Evolutionary conservation across 2,888 invertebrate species (phyloP).

Genomic region (Eupithecia exiguata): DNA sequence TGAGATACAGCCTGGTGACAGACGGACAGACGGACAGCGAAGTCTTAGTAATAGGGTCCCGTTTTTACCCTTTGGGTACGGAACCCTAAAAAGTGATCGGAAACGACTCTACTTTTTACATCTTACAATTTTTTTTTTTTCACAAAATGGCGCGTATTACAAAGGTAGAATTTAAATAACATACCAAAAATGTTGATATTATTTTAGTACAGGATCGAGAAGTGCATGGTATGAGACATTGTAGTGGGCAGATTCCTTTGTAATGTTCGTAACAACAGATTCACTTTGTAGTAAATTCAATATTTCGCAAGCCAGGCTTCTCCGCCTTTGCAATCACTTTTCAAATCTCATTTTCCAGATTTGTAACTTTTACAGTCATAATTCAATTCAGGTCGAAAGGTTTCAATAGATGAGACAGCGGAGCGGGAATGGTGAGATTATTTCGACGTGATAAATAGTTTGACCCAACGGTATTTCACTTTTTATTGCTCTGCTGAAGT

Average conservation of each 20-base stretch:
- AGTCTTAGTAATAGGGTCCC: too few species aligned
- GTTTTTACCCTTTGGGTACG: too few species aligned
- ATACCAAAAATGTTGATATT: background rate
- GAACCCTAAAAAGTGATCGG: too few species aligned
- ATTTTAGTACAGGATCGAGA: background rate
- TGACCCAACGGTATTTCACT: conserved; percentile 29
- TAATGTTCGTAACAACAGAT: conserved; percentile 40
- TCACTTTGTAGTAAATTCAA: conserved; percentile 47
- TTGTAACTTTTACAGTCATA: conserved; percentile 56
- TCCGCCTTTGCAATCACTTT: conserved; percentile 56
- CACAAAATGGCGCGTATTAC: too few species aligned
- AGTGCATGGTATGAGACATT: background rate
- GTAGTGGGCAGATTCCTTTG: background rate
- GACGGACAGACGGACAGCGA: too few species aligned
- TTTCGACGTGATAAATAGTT: conserved; percentile 30
- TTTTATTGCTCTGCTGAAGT: conserved; percentile 28
- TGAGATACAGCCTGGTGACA: too few species aligned
- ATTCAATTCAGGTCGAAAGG: conserved; percentile 61
- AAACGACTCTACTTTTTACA: background rate
- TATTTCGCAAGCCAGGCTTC: conserved; percentile 52
- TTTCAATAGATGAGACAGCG: conserved; percentile 59
- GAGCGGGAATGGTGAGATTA: conserved; percentile 22
- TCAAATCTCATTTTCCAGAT: conserved; percentile 57
- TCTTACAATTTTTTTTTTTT: too few species aligned
- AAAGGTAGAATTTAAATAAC: background rate